Evolutionary conservation across 2,113 vertebrate genomes (phyloP).

Genomic region (Boleophthalmus pectinirostris): DNA sequence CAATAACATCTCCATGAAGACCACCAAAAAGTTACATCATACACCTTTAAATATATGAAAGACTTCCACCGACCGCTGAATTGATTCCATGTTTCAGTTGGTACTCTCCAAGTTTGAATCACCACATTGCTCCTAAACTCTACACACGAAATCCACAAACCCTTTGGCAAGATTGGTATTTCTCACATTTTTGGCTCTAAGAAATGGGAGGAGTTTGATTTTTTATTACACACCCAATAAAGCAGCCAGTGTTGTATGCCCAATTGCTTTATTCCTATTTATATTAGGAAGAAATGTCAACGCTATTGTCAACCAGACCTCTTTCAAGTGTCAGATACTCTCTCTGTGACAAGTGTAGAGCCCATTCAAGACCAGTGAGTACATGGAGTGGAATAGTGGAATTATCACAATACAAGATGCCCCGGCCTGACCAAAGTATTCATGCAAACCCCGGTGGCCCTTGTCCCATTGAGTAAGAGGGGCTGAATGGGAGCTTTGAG

Average conservation of each 20-base stretch:
- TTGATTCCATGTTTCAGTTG: neutral
- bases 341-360: conserved; percentile 35
- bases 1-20: too few relatives aligned
- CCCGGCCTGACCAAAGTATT: conserved; percentile 43
- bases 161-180: neutral
- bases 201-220: neutral
- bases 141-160: neutral
- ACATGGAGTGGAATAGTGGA: conserved; percentile 40
- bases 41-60: neutral
- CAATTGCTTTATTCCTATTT: conserved; percentile 2
- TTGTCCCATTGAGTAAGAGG: conserved; percentile 23
- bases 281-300: conserved; percentile 31
- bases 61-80: neutral
- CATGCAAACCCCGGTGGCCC: conserved; percentile 16
- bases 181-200: neutral
- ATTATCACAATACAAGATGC: conserved; percentile 51
- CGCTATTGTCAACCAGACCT: conserved; percentile 42
- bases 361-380: conserved; percentile 19
- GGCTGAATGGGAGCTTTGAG: conserved; percentile 67
- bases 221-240: conserved; percentile 29
- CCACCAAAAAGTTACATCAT: too few relatives aligned
- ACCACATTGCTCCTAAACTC: neutral
- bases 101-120: neutral
- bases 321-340: conserved; percentile 55
- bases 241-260: conserved; percentile 48